These are phyloP conservation scores for Aplochiton taeniatus DNA, from an alignment of 2,797 vertebrate species.

Conservation along the genomic window DNA sequence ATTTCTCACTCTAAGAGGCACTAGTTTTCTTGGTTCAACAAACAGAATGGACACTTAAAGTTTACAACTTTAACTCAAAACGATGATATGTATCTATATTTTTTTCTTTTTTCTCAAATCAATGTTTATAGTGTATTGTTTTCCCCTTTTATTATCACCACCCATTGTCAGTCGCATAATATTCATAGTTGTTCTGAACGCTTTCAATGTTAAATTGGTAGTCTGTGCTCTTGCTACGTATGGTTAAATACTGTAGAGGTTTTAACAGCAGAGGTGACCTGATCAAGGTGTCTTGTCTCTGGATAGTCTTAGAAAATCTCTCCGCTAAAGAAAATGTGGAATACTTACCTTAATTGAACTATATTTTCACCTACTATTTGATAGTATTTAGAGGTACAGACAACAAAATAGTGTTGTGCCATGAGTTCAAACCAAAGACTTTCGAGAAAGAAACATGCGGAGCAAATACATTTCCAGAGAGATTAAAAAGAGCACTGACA, in stretches of 20 bases:
- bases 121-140: slow-evolving; percentile 49
- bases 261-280: slow-evolving; percentile 43
- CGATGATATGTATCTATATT: no score
- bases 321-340: slow-evolving; percentile 25
- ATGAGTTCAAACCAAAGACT: slow-evolving; percentile 72
- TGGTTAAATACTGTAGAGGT: slow-evolving; percentile 17
- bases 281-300: slow-evolving; percentile 25
- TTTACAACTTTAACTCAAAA: slow-evolving; percentile 46
- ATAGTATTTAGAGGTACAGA: slow-evolving; percentile 50
- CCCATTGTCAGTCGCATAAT: slow-evolving; percentile 30
- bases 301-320: slow-evolving; percentile 31
- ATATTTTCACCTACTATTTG: slow-evolving; percentile 7
- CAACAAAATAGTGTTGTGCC: slow-evolving; percentile 56
- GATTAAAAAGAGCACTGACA: not conserved
- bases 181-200: slow-evolving; percentile 48
- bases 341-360: slow-evolving; percentile 13
- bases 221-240: slow-evolving; percentile 26
- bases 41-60: slow-evolving; percentile 36
- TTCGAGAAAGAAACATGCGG: slow-evolving; percentile 39
- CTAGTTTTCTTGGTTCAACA: slow-evolving; percentile 25
- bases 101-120: slow-evolving; percentile 42
- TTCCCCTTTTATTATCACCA: slow-evolving; percentile 37
- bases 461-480: slow-evolving; percentile 10
- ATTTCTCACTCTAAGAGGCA: slow-evolving; percentile 45
- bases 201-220: slow-evolving; percentile 36